phyloP scores from a whole-genome alignment of 2,113 vertebrate genomes.

The Paraplagusia blochii region DNA sequence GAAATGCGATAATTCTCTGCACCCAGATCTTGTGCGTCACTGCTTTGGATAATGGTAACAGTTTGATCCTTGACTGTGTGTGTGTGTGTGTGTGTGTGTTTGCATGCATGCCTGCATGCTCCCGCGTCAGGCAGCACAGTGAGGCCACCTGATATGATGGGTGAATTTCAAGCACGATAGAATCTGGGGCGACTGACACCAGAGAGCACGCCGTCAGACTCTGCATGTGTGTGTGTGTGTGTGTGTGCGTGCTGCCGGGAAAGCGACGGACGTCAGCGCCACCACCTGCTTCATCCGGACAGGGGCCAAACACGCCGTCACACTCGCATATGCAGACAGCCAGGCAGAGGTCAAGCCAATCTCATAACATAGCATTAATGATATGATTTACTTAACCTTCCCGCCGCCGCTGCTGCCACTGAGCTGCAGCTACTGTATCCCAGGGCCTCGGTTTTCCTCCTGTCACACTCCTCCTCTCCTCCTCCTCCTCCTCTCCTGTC shows the following conservation, averaged over 20 bases:
- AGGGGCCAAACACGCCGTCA: slow-evolving; percentile 49
- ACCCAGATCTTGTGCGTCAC: no score
- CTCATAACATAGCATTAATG: slow-evolving; percentile 59
- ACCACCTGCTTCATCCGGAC: slow-evolving; percentile 63
- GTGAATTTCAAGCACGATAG: slow-evolving; percentile 55
- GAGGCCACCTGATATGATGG: slow-evolving; percentile 60
- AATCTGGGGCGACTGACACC: slow-evolving; percentile 52
- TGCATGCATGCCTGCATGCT: slow-evolving; percentile 37
- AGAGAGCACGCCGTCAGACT: slow-evolving; percentile 32
- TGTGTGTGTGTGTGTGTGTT: slow-evolving; percentile 29
- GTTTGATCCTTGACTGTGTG: not conserved
- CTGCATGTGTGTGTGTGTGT: slow-evolving; percentile 17
- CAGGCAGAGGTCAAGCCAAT: slow-evolving; percentile 61
- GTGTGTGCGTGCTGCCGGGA: slow-evolving; percentile 42
- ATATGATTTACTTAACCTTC: slow-evolving; percentile 65
- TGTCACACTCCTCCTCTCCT: slow-evolving; percentile 21
- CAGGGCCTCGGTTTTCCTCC: not conserved
- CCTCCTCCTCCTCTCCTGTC: slow-evolving; percentile 31
- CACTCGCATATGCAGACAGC: slow-evolving; percentile 51
- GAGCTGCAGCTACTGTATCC: not conserved
- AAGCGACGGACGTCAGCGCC: slow-evolving; percentile 57
- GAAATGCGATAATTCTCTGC: no score
- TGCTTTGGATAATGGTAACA: no score
- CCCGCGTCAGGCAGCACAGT: slow-evolving; percentile 43
- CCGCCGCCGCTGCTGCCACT: slow-evolving; percentile 26